Conservation (phyloP, 2,113 vertebrate genomes). For the Genyomyrus donnyi region DNA sequence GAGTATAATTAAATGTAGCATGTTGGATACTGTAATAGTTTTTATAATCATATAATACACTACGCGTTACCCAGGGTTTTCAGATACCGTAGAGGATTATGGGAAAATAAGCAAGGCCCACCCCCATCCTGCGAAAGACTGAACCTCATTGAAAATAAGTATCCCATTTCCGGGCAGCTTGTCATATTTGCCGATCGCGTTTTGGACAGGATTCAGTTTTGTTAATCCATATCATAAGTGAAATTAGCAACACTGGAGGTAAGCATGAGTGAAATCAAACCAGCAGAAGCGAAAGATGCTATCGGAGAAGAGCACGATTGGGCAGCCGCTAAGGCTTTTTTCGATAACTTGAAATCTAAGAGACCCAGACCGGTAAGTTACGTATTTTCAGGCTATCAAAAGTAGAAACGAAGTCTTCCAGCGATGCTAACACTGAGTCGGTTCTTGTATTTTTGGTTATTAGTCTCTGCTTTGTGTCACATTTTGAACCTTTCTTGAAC, state of each 20-base stretch:
- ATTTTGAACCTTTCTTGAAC: neutral
- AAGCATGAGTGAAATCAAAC: constrained; percentile 48
- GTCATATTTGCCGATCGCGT: neutral
- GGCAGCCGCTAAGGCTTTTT: constrained; percentile 63
- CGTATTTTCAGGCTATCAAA: neutral
- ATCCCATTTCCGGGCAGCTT: constrained; percentile 21
- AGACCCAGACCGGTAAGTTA: constrained; percentile 68
- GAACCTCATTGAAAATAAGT: neutral
- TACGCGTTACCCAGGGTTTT: neutral
- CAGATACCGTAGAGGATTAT: neutral
- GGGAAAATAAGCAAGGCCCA: constrained; percentile 15
- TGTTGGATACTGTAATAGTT: neutral
- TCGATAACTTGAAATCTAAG: constrained; percentile 62
- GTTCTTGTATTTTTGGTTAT: neutral
- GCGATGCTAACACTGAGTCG: neutral
- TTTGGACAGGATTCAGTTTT: neutral
- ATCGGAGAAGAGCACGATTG: constrained; percentile 53
- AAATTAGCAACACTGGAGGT: neutral
- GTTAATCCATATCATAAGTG: neutral
- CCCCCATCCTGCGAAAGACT: neutral
- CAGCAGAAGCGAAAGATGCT: neutral
- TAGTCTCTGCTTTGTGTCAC: neutral
- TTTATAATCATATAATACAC: neutral
- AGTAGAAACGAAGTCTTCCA: neutral
- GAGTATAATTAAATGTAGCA: neutral